phyloP scores from a whole-genome alignment of 2,888 invertebrate genomes.

The Phaonia tiefii region DNA sequence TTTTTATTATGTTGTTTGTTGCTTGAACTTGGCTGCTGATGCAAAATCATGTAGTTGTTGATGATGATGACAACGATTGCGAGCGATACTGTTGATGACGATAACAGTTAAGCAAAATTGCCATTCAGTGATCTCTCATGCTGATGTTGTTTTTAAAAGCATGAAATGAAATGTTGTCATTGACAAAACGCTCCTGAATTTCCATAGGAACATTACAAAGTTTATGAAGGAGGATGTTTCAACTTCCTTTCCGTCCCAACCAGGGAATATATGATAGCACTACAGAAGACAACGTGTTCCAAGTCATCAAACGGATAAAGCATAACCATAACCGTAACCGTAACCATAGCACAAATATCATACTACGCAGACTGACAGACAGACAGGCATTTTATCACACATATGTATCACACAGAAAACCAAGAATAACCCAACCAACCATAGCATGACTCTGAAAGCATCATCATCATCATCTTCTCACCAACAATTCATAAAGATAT shows the following conservation, averaged over 20 bases:
- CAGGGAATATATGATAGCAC: constrained; percentile 44
- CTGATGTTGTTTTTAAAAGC: constrained; percentile 59
- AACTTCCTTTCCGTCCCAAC: constrained; percentile 19
- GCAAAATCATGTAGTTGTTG: constrained; percentile 49
- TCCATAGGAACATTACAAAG: not conserved
- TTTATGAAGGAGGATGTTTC: constrained; percentile 57
- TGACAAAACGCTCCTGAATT: constrained; percentile 37
- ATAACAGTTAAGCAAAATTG: constrained; percentile 39
- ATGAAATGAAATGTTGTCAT: constrained; percentile 68
- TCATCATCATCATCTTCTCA: constrained; percentile 5
- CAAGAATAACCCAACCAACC: not conserved
- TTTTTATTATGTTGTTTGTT: constrained; percentile 5
- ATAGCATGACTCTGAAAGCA: not conserved
- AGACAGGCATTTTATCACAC: not conserved
- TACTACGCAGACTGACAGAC: not conserved
- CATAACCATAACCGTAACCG: constrained; percentile 7
- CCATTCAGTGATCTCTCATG: constrained; percentile 30
- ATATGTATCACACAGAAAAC: no score
- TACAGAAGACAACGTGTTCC: no score
- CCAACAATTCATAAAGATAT: no score
- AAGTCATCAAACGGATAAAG: not conserved
- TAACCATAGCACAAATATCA: no score
- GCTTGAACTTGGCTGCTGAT: constrained; percentile 52
- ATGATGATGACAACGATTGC: constrained; percentile 39
- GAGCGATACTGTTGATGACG: constrained; percentile 37